Conservation (phyloP, 2,797 vertebrate species). For the Hemitrygon akajei region DNA sequence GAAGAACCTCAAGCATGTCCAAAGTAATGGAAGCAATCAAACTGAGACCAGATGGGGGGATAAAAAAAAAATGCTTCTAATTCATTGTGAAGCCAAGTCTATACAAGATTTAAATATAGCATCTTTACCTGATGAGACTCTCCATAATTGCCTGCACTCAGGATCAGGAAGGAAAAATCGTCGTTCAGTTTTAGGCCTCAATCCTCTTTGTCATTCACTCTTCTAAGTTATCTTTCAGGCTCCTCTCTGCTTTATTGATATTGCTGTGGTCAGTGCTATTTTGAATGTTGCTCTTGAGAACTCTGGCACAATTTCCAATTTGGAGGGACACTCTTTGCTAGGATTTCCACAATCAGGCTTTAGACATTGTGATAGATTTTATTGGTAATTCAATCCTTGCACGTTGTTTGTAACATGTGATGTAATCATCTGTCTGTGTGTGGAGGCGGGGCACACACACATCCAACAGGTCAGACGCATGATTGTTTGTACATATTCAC, state of each 20-base stretch:
- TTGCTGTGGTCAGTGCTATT: background rate
- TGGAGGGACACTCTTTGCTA: background rate
- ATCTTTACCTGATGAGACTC: background rate
- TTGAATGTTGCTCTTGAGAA: background rate
- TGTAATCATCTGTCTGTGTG: too few species aligned
- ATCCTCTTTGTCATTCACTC: background rate
- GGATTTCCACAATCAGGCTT: background rate
- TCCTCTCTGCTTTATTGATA: background rate
- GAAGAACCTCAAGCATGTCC: background rate
- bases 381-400: too few species aligned
- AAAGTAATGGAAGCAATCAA: background rate
- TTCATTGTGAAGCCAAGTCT: background rate
- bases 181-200: background rate
- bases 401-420: too few species aligned
- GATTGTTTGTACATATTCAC: too few species aligned
- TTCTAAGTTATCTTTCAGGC: background rate
- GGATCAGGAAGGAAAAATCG: too few species aligned
- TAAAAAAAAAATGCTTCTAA: background rate
- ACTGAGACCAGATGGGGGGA: background rate
- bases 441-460: too few species aligned
- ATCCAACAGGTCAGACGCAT: too few species aligned
- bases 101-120: background rate
- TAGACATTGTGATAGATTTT: too few species aligned
- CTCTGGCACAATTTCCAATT: background rate
- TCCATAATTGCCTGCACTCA: background rate